Base-by-base conservation (phyloP, 1,140 invertebrate species). In the Lepidurus packardi region DNA sequence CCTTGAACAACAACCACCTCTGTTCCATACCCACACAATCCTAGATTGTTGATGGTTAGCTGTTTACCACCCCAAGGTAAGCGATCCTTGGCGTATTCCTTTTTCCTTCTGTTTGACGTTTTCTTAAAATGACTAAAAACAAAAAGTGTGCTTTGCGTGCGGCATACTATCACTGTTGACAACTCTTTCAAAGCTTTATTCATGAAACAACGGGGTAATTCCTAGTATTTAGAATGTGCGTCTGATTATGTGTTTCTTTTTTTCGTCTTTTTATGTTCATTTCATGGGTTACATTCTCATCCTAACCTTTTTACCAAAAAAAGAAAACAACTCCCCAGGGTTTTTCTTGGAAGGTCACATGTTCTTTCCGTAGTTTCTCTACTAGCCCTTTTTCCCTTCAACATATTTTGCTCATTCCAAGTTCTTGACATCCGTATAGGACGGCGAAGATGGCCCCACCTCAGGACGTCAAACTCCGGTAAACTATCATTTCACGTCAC, bases 41-140 rank as follows among this genome's bases (percentile, higher is more conserved):
- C 53, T 65, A 65, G 53, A 65, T 65, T 65, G 53, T 65, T 65
- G 53, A 65, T 65, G 53, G 53, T 65, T 65, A 65, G 53, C 53
- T 65, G 53, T 65, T 65, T 65, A 65, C 53, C 53, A 65, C 53
- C 53, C 53, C 13, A 65, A 65, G 53, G 53, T 65, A 65, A 65
- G 53, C 53, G 53, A 65, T 65, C 53, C 53, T 65, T 65, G 53
- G 53, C 53, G 9, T 65, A n/a, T 65, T n/a, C 53, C 53, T 11
- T 21, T 7, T 9, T 65, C 53, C 7, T 47, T 47, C 53, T 65
- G 16, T 16, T 65, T 13, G 21, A n/a, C 7, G 53, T 65, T 65
- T 65, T 16, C 9, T 34, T 34, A 34, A 34, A 34, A 34, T 34
- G 34, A 34, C 34, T 34, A 34, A 34, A 34, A 9, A 1, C 13